Evolutionary conservation across 2,113 vertebrate species (phyloP).

Genomic region (Numida meleagris): DNA sequence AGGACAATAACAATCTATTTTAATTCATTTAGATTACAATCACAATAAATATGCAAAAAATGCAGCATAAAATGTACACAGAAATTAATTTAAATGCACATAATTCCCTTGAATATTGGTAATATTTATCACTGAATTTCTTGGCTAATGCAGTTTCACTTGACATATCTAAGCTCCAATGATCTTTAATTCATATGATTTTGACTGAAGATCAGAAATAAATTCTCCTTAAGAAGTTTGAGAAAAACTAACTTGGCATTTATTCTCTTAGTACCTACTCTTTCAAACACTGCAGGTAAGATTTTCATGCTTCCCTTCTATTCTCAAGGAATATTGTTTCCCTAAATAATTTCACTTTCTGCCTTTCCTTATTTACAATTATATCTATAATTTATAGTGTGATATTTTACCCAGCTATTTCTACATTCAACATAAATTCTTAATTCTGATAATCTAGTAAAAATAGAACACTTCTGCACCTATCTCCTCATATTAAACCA

Average conservation of each 20-base stretch:
- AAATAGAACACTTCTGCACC: fast-evolving
- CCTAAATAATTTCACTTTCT: background rate
- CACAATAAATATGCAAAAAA: background rate
- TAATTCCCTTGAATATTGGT: background rate
- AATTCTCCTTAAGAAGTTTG: background rate
- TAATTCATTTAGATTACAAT: background rate
- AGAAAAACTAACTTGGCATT: background rate
- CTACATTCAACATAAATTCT: background rate
- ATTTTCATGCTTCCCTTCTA: background rate
- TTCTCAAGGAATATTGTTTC: background rate
- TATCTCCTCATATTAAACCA: background rate
- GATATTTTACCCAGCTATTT: background rate
- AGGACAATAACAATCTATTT: background rate
- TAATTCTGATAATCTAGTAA: background rate
- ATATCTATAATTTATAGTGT: background rate
- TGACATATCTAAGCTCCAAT: background rate
- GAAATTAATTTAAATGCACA: background rate
- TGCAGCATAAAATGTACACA: background rate
- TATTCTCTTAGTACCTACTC: background rate
- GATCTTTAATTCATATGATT: background rate
- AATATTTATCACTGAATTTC: background rate
- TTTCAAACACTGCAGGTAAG: background rate
- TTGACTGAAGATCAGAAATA: slow-evolving; percentile 6
- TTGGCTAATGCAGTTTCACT: background rate
- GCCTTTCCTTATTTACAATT: background rate